Evolutionary conservation across 1,140 invertebrate genomes (phyloP).

Genomic region (Papilio dardanus): DNA sequence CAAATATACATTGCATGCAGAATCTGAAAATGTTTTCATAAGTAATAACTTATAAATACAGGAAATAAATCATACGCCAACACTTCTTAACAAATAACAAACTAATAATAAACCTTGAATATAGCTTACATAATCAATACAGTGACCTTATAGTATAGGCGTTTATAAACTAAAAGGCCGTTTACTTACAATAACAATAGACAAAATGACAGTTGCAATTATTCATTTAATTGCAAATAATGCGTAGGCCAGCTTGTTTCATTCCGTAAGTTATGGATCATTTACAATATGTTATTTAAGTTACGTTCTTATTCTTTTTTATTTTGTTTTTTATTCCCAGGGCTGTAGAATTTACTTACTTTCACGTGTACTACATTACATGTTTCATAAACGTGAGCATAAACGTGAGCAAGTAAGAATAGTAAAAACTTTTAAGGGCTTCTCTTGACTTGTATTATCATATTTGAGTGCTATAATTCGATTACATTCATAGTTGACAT

Average conservation of each 20-base stretch:
- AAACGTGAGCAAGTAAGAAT: background rate
- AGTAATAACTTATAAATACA: background rate
- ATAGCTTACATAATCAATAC: conserved; percentile 11
- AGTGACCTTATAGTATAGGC: conserved; percentile 22
- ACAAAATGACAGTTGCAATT: conserved; percentile 23
- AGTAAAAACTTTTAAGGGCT: background rate
- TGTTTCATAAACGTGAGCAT: background rate
- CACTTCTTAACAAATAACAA: background rate
- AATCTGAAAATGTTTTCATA: too few relatives aligned
- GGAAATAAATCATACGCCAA: conserved; percentile 7
- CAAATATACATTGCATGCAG: too few relatives aligned
- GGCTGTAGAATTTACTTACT: too few relatives aligned
- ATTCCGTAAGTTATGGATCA: background rate
- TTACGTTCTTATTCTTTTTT: too few relatives aligned
- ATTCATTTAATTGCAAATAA: conserved; percentile 9
- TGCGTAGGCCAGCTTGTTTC: background rate
- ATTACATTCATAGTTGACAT: background rate
- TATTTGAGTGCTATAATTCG: background rate
- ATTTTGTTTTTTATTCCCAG: too few relatives aligned
- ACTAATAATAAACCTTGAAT: conserved; percentile 20
- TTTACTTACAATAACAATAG: conserved; percentile 30
- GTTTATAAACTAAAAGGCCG: conserved; percentile 26
- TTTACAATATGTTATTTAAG: background rate
- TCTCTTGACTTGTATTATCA: conserved; percentile 9
- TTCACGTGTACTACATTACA: background rate